These are phyloP conservation scores for Drosophila sproati DNA, from an alignment of 1,140 invertebrate species.

Conservation along the genomic window DNA sequence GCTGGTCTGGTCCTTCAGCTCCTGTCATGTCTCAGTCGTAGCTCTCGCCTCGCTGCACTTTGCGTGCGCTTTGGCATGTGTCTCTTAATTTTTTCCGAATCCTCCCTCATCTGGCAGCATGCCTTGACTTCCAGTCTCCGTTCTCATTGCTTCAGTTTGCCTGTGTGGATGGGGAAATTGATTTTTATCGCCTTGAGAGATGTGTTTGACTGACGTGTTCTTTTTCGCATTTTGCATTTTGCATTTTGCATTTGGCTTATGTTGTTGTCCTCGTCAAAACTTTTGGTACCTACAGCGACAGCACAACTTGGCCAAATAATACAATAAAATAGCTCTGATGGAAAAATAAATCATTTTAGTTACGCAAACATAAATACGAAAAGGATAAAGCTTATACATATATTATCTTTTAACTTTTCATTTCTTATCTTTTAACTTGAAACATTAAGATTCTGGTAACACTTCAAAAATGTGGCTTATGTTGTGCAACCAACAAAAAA, in stretches of 20 bases:
- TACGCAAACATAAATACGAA: too few relatives aligned
- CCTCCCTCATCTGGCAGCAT: neutral
- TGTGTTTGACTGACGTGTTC: conserved; percentile 54
- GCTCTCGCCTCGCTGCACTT: conserved; percentile 32
- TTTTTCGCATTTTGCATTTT: conserved; percentile 1
- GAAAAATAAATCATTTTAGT: neutral
- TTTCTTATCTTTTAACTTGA: too few relatives aligned
- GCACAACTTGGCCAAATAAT: neutral
- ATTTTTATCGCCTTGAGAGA: conserved; percentile 68
- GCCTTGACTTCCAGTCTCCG: conserved; percentile 18
- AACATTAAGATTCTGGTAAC: too few relatives aligned
- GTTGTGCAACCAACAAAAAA: too few relatives aligned
- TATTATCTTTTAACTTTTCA: too few relatives aligned
- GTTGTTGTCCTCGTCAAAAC: conserved; percentile 23
- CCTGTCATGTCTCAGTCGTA: conserved; percentile 25
- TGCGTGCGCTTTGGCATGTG: conserved; percentile 62
- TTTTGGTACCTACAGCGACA: conserved; percentile 8
- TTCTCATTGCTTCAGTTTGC: conserved; percentile 44
- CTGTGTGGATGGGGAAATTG: conserved; percentile 65
- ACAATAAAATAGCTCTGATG: neutral
- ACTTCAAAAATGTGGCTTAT: too few relatives aligned
- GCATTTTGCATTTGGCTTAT: neutral
- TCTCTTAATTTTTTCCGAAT: conserved; percentile 62
- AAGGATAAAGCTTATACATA: too few relatives aligned
- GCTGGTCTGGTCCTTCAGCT: neutral